A percentile compares a stretch with the other conserved stretches of the same genome.
phyloP scores from a whole-genome alignment of 2,888 invertebrate genomes.

The Pollenia angustigena region DNA sequence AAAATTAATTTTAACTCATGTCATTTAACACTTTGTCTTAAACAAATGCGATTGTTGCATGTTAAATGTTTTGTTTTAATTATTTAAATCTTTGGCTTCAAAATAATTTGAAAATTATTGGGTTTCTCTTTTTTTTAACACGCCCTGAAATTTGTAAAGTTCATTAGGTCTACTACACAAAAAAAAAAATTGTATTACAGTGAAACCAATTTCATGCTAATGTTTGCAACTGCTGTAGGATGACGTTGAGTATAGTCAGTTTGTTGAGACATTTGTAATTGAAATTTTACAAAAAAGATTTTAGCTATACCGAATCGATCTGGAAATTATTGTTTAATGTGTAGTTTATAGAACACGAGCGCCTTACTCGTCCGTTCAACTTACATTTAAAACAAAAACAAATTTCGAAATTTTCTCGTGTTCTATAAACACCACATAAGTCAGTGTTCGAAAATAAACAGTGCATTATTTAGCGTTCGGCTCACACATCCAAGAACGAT shows the following conservation, averaged over 20 bases:
- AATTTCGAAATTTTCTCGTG: too few relatives aligned
- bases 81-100: slow-evolving; percentile 11
- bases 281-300: too few relatives aligned
- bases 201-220: slow-evolving; percentile 33
- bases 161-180: slow-evolving; percentile 53
- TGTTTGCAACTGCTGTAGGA: not conserved
- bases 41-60: not conserved
- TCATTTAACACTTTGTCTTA: not conserved
- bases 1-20: not conserved
- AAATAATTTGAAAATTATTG: not conserved
- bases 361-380: too few relatives aligned
- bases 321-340: too few relatives aligned
- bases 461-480: too few relatives aligned
- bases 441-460: too few relatives aligned
- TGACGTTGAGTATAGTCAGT: not conserved
- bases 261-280: not conserved
- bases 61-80: slow-evolving; percentile 6
- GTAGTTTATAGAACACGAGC: too few relatives aligned
- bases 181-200: slow-evolving; percentile 17
- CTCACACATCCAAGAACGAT: too few relatives aligned
- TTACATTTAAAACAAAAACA: too few relatives aligned
- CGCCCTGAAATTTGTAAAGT: slow-evolving; percentile 58
- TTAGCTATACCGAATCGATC: too few relatives aligned
- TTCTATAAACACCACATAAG: too few relatives aligned
- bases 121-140: slow-evolving; percentile 31